Evolutionary conservation across 2,113 vertebrate genomes (phyloP).

Genomic region (Alaudala cheleensis): DNA sequence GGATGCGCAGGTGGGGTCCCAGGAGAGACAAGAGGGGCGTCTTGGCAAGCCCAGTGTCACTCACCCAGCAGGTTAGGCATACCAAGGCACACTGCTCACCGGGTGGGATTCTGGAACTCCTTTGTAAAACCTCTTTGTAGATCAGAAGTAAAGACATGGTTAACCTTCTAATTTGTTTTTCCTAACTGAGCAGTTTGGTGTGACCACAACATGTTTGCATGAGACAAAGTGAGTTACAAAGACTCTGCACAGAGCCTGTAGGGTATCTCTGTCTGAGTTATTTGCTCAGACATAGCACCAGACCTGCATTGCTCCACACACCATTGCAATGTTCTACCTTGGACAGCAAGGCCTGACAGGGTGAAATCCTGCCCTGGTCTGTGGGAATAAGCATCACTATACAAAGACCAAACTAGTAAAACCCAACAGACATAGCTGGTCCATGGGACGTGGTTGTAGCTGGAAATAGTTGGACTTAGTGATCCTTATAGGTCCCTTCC

Average conservation of each 20-base stretch:
- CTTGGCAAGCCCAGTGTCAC: not conserved
- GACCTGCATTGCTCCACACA: rapidly evolving
- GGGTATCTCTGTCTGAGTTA: not conserved
- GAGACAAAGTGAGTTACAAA: not conserved
- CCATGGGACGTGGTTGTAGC: not conserved
- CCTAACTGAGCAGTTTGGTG: not conserved
- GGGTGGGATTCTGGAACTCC: not conserved
- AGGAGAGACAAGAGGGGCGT: not conserved
- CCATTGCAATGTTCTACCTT: not conserved
- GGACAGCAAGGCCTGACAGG: not conserved
- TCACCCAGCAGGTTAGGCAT: not conserved
- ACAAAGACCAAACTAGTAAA: not conserved
- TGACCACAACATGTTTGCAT: rapidly evolving
- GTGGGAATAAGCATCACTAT: not conserved
- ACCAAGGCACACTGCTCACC: not conserved
- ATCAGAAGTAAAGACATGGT: not conserved
- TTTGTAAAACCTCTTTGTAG: not conserved
- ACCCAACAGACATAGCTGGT: not conserved
- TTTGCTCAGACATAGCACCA: not conserved
- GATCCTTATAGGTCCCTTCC: not conserved
- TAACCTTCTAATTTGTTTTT: not conserved
- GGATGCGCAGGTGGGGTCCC: not conserved
- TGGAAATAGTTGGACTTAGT: not conserved
- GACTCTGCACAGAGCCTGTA: not conserved
- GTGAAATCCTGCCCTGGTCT: not conserved